A percentile compares a stretch with the other conserved stretches of the same genome.
Evolutionary conservation across 2,113 vertebrate species (phyloP).

Genomic region (Calyptomena viridis): DNA sequence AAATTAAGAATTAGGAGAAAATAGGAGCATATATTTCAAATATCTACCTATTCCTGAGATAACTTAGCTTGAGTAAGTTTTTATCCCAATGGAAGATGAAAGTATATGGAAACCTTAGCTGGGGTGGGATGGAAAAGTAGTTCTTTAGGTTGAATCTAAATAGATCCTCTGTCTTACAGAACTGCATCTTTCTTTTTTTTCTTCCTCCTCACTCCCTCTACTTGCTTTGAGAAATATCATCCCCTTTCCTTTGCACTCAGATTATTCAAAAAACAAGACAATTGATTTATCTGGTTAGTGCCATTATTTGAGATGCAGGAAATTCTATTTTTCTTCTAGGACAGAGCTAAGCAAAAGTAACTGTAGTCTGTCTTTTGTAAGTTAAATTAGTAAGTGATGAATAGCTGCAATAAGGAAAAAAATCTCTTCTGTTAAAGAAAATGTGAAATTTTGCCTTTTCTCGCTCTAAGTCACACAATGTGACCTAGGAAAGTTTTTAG

Average conservation of each 20-base stretch:
- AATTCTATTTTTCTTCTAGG: background rate
- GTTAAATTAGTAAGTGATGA: conserved; percentile 12
- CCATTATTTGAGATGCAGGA: background rate
- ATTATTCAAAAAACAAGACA: background rate
- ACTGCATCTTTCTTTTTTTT: background rate
- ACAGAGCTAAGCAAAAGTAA: background rate
- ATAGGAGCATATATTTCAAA: background rate
- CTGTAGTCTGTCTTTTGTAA: background rate
- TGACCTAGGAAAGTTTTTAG: background rate
- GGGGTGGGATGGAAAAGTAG: background rate
- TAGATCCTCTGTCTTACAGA: background rate
- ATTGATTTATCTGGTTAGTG: background rate
- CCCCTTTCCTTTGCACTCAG: background rate
- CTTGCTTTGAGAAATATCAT: background rate
- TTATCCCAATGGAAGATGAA: background rate
- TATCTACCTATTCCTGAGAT: background rate
- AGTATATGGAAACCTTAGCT: background rate
- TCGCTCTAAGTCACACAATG: background rate
- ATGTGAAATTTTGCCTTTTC: background rate
- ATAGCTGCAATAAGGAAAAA: background rate
- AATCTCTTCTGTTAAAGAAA: background rate
- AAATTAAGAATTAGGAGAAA: background rate
- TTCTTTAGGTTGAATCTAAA: background rate
- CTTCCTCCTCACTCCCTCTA: rapidly evolving
- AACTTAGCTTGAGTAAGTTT: background rate